Evolutionary conservation across 2,113 vertebrate species (phyloP).

Genomic region (Nipponia nippon): DNA sequence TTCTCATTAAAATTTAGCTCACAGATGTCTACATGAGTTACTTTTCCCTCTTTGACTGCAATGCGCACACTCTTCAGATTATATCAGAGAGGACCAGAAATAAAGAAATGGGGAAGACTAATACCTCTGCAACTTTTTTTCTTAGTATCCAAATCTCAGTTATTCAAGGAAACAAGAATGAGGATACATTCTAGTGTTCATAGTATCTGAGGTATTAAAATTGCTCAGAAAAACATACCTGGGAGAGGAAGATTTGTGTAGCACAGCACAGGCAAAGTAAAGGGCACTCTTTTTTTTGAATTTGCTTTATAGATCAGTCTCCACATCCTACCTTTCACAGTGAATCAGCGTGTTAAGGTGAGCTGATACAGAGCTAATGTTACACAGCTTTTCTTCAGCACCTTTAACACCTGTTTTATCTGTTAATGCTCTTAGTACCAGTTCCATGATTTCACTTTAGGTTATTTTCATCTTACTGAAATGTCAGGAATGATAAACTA

Average conservation of each 20-base stretch:
- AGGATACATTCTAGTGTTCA: neutral
- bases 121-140: neutral
- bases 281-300: neutral
- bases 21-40: neutral
- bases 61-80: neutral
- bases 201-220: neutral
- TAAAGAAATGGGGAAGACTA: neutral
- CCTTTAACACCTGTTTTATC: constrained; percentile 38
- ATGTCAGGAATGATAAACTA: constrained; percentile 11
- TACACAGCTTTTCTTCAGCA: neutral
- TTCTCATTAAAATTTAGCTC: constrained; percentile 27
- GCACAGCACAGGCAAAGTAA: neutral
- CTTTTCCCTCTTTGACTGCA: neutral
- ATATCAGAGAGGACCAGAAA: neutral
- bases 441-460: neutral
- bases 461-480: constrained; percentile 25
- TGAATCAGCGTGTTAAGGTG: neutral
- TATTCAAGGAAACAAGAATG: neutral
- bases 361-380: neutral
- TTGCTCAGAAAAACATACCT: neutral
- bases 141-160: neutral
- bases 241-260: neutral
- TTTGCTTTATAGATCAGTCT: neutral
- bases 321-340: neutral
- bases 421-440: constrained; percentile 29